phyloP scores from a whole-genome alignment of 2,797 vertebrate species.

The Cryptoblepharus egeriae region DNA sequence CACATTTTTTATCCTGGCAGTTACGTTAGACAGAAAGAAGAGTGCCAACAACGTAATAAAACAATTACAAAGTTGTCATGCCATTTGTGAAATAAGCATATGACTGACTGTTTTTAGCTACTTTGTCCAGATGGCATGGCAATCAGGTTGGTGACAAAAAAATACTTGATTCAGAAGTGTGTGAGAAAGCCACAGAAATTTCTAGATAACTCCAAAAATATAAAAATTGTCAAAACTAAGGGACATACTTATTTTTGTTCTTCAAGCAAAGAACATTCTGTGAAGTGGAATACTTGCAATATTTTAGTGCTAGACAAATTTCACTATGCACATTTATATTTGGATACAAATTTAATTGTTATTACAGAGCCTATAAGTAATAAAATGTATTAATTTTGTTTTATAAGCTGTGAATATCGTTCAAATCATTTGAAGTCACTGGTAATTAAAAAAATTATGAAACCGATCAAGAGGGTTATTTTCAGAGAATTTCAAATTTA shows the following conservation, averaged over 20 bases:
- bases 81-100: neutral
- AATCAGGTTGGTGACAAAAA: constrained; percentile 39
- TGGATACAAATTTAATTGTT: constrained; percentile 9
- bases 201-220: neutral
- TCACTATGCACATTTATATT: neutral
- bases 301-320: neutral
- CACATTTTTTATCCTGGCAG: neutral
- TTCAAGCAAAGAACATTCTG: neutral
- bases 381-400: constrained; percentile 41
- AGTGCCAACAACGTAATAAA: neutral
- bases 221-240: fast-evolving
- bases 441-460: constrained; percentile 52
- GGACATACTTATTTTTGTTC: constrained; percentile 16
- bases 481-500: constrained; percentile 57
- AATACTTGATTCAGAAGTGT: fast-evolving
- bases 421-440: constrained; percentile 40
- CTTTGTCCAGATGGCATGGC: neutral
- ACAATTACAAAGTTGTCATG: neutral
- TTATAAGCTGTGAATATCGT: constrained; percentile 27
- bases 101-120: fast-evolving
- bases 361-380: neutral
- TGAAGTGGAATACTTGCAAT: neutral
- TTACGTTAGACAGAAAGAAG: neutral
- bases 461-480: constrained; percentile 56
- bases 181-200: neutral